A percentile compares a stretch with the other conserved stretches of the same genome.
These are phyloP conservation scores for Azemiops feae DNA, from an alignment of 2,113 vertebrate genomes.

Conservation along the genomic window DNA sequence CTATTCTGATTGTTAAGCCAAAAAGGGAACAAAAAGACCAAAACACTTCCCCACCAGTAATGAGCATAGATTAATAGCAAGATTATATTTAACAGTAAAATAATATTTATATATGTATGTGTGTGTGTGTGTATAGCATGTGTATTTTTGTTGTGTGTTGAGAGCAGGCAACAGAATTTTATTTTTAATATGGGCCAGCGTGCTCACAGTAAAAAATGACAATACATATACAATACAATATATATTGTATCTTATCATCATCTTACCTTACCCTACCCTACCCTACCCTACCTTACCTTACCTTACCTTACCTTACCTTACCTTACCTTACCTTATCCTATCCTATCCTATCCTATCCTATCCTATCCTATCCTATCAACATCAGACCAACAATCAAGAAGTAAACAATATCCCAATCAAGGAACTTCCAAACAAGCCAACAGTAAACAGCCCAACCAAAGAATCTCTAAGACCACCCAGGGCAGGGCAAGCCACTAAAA, in stretches of 20 bases:
- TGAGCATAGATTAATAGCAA: background rate
- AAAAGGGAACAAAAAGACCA: background rate
- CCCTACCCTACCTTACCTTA: too few species aligned
- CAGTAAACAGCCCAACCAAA: background rate
- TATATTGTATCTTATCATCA: too few species aligned
- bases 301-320: fast-evolving
- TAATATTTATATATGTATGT: too few species aligned
- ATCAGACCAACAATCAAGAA: background rate
- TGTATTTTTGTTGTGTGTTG: too few species aligned
- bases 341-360: too few species aligned
- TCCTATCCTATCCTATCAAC: background rate
- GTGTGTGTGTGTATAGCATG: too few species aligned
- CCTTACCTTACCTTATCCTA: too few species aligned
- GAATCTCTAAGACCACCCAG: background rate
- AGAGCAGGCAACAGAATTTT: too few species aligned
- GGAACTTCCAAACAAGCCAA: background rate
- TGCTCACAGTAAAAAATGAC: too few species aligned
- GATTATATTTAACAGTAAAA: background rate
- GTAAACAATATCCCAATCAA: background rate
- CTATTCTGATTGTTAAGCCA: background rate
- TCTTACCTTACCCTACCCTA: too few species aligned
- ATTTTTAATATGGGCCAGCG: too few species aligned
- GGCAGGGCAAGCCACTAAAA: background rate
- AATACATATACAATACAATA: too few species aligned
- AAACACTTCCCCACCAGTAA: background rate